Conservation (phyloP, 1,140 invertebrate genomes). For the Halictus rubicundus region DNA sequence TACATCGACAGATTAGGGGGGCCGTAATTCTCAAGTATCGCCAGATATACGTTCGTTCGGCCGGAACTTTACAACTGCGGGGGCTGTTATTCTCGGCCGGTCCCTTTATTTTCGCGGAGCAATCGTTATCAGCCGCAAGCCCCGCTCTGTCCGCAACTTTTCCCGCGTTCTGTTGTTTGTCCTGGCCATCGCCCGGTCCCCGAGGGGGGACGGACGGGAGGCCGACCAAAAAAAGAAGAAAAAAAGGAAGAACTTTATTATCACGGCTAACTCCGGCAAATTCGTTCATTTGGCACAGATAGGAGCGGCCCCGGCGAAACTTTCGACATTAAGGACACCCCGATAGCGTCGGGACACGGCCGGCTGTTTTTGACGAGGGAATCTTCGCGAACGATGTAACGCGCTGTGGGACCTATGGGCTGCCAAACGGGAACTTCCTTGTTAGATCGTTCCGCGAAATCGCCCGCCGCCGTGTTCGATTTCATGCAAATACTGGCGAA, state of each 20-base stretch:
- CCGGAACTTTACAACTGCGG: constrained; percentile 21
- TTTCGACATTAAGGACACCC: constrained; percentile 58
- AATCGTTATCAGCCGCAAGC: constrained; percentile 53
- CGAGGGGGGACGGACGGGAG: background rate
- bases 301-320: constrained; percentile 39
- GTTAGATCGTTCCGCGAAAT: background rate
- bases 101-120: constrained; percentile 43
- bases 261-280: constrained; percentile 56
- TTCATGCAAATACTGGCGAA: background rate
- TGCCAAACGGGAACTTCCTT: constrained; percentile 9
- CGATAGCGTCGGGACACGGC: constrained; percentile 55
- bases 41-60: constrained; percentile 3
- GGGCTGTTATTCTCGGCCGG: constrained; percentile 6
- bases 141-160: constrained; percentile 45
- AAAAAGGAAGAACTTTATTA: constrained; percentile 57
- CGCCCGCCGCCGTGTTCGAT: background rate
- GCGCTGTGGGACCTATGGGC: background rate
- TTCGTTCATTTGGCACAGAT: constrained; percentile 64
- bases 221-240: no score
- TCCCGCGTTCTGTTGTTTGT: constrained; percentile 46
- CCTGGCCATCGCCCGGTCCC: constrained; percentile 17
- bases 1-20: constrained; percentile 14
- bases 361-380: constrained; percentile 56
- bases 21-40: constrained; percentile 12
- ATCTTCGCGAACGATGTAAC: constrained; percentile 39